Evolutionary conservation across 1,140 invertebrate species (phyloP), one percentile per base, ranked within the genome.

Genomic region (Zaprionus camerounensis): DNA sequence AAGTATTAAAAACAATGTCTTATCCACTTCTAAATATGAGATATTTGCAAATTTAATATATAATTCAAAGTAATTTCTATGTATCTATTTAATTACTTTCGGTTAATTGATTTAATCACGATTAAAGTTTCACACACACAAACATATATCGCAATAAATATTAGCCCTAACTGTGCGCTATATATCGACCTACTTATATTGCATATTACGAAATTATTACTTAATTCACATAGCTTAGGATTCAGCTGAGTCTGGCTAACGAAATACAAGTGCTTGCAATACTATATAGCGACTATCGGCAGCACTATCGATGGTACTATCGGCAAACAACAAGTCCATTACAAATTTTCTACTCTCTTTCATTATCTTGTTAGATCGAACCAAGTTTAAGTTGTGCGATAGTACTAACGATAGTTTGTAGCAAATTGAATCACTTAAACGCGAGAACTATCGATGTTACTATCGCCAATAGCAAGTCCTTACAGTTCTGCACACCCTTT

Each of bases 251-350:
- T 66, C 44, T 56, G 51, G 2, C 49, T 11, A 55, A 44, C 41
- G 36, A 49, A 70, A 59, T 34, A 69, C 41, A 69, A 46, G 41
- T 46, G 41, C 41, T 26, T 36, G 13, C 12, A 68, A 49, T 73
- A 87, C 68, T 76, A 57, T 70, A 78, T 17, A 17, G n/a, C 7
- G 66, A 56, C 68, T 57, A 46, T 68, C 55, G 53, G 66, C 9
- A 71, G 63, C 49, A 6, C 6, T 22, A 11, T 59, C 20, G 34
- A 38, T 57, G 17, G 41, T 7, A 46, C 41, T 46, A 46, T 17
- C 41, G 41, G 24, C n/a, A n/a, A 44, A 44, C 15, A 9, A 17
- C 15, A 2, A 13, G 15, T n/a, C 0, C n/a, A 17, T 17, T n/a
- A 9, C 2, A 41, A 41, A 0, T 13, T 46, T 6, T 6, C 6